Evolutionary conservation across 2,797 vertebrate genomes (phyloP), one percentile per base, ranked within the genome.

Genomic region (Neopelma chrysocephalum): DNA sequence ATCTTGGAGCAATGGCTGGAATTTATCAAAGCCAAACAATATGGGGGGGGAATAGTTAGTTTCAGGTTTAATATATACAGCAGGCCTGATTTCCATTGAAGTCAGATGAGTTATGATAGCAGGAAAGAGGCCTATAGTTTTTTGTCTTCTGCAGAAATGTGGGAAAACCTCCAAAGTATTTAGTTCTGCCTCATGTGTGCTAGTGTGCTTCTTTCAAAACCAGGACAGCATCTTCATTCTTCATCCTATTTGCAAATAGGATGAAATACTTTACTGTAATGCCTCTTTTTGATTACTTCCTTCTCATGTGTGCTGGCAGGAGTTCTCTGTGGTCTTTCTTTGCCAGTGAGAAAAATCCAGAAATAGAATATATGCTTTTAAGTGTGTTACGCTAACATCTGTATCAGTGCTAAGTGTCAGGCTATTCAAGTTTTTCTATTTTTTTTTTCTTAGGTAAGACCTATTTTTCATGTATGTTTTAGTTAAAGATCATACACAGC

Each of bases 71-170:
- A 94, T 94, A 82, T 75, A 73, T 73, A 85, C 81, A 80, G 81
- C 69, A 90, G 75, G 45, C 87, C 90, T 95, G 94, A 96, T 92
- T 96, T 80, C 88, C 90, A 84, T 92, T 96, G 94, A 96, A 92
- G 83, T 92, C 5, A 3, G 32, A 82, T 92, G 75, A 87, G 36
- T 94, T 94, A 87, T 61, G 42, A 64, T 90, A 72, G 83, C 71
- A 93, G 78, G 78, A 96, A 90, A 42, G 77, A 89, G 70, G 23
- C 62, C 72, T 81, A 10, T 60, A 84, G 54, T 40, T 84, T 93
- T 92, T 89, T 78, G 88, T 85, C 45, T 85, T 94, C 62, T 73
- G 70, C 85, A 88, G 48, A 88, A 70, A 77, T 62, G 86, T 84
- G 88, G 87, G 78, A 95, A 92, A 84, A 65, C 26, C 57, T 93